Evolutionary conservation across 2,888 invertebrate genomes (phyloP), one percentile per base, ranked within the genome.

Genomic region (Platycheirus albimanus): DNA sequence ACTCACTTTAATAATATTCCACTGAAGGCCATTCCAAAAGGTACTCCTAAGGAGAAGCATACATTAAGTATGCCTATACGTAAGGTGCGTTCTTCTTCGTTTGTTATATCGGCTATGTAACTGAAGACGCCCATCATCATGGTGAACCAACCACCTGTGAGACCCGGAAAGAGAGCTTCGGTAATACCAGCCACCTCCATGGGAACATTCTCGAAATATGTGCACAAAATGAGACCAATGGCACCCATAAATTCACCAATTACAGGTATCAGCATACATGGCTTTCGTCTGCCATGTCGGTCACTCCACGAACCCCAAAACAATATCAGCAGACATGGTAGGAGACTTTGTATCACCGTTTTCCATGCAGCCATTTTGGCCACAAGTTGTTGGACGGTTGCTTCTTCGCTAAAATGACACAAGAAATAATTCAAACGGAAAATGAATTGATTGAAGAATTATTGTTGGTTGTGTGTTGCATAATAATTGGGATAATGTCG

Each of bases 91-190:
- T 95, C 95, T 89, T 96, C 95, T 84, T 95, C 94, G 2, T 95
- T 94, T 2, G 97, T 96, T 13, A 97, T 95, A 88, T 97, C 97
- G 1, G 95, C 96, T 76, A 98, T 95, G 88, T 97, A 97, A 91
- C 96, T 96, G 91, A 97, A 96, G 85, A 97, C 94, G 17, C 96
- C 96, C 96, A 96, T 96, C 87, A 96, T 94, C 96, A 96, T 96
- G 30, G 96, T 96, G 89, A 96, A 96, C 96, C 96, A 96, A 7
- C 96, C 96, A 8, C 96, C 91, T 0, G 96, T 95, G 6, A 96
- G 88, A 0, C 96, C 96, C 2, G 96, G 96, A 90, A 96, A 96
- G 85, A 96, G 92, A 0, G 95, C 95, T 90, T 96, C 96, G 0
- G 95, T 94, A 4, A 96, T 92, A 0, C 95, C 96, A 13, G 95